These are phyloP conservation scores for Formicarius rufipectus DNA, from an alignment of 2,113 vertebrate genomes.

Conservation along the genomic window DNA sequence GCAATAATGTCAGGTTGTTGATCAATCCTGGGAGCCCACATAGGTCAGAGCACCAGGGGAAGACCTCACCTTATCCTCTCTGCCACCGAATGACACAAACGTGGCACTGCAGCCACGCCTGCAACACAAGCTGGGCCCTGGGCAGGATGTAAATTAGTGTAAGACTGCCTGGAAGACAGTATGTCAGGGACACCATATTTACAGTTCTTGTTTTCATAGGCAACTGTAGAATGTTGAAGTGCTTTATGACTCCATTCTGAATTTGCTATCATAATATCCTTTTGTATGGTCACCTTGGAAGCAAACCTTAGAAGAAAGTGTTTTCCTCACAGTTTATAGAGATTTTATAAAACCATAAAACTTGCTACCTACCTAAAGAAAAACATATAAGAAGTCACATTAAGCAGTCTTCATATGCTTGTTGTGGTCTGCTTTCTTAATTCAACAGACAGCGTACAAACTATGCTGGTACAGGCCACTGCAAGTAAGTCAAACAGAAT, in stretches of 20 bases:
- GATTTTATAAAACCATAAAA: neutral
- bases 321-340: neutral
- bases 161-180: slow-evolving; percentile 51
- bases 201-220: slow-evolving; percentile 72
- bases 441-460: neutral
- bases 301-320: neutral
- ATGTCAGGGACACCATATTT: slow-evolving; percentile 54
- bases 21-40: too few species aligned
- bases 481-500: neutral
- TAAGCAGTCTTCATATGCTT: neutral
- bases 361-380: neutral
- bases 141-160: slow-evolving; percentile 48
- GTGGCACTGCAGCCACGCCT: too few species aligned
- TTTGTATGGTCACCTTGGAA: slow-evolving; percentile 47
- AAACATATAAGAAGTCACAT: neutral
- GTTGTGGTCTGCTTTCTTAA: neutral
- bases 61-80: too few species aligned
- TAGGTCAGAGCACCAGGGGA: too few species aligned
- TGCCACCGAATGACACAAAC: too few species aligned
- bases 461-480: neutral
- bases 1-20: too few species aligned
- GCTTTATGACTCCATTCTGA: slow-evolving; percentile 41
- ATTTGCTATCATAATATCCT: slow-evolving; percentile 40
- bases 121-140: too few species aligned
- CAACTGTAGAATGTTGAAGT: slow-evolving; percentile 59